These are phyloP conservation scores for Rotaria sp. DNA, from an alignment of 2,888 invertebrate species.

Conservation along the genomic window DNA sequence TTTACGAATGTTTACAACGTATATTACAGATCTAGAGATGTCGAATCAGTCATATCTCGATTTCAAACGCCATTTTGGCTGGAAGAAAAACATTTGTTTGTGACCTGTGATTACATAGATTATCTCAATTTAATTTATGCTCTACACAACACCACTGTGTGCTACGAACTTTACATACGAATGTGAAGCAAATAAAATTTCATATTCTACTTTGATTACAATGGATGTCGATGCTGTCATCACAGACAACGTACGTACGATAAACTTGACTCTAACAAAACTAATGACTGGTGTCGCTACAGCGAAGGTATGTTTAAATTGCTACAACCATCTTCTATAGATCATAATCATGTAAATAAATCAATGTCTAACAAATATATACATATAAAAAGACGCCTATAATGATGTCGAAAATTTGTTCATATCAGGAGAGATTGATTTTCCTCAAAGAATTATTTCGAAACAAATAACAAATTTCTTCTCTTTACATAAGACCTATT, in stretches of 20 bases:
- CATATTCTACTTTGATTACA: background rate
- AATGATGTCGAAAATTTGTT: too few species aligned
- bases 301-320: background rate
- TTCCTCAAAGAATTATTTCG: too few species aligned
- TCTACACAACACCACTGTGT: background rate
- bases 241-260: background rate
- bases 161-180: background rate
- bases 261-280: background rate
- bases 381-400: too few species aligned
- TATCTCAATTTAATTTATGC: conserved; percentile 2
- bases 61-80: too few species aligned
- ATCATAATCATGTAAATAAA: too few species aligned
- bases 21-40: background rate
- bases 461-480: too few species aligned
- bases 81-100: too few species aligned
- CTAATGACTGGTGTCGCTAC: background rate
- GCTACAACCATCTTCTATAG: too few species aligned
- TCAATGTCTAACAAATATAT: too few species aligned
- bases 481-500: too few species aligned
- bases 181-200: background rate
- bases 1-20: background rate
- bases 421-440: too few species aligned
- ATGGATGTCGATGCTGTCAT: background rate
- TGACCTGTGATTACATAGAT: background rate
- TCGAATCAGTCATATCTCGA: background rate